Conservation (phyloP, 2,113 vertebrate species). For the Cyanoramphus novaezelandiae region DNA sequence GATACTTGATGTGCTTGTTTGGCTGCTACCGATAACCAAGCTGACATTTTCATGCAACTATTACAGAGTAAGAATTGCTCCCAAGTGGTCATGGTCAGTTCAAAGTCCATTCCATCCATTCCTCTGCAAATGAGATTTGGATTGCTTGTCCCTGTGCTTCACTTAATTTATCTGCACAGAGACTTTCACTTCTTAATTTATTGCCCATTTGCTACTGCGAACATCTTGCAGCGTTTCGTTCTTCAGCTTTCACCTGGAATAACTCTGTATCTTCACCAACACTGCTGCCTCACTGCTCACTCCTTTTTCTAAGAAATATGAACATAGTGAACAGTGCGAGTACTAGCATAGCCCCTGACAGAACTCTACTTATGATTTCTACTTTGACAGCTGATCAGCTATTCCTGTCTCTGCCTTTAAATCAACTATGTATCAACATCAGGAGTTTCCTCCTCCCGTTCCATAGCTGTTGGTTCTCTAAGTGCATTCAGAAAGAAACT, state of each 20-base stretch:
- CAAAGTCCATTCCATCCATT: background rate
- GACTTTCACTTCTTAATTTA: background rate
- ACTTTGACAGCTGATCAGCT: background rate
- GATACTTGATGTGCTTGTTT: background rate
- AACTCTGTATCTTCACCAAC: background rate
- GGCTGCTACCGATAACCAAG: background rate
- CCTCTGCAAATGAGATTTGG: background rate
- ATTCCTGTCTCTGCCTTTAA: background rate
- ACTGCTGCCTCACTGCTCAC: background rate
- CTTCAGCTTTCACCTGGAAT: background rate
- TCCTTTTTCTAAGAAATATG: background rate
- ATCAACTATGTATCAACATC: background rate
- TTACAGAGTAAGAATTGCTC: background rate
- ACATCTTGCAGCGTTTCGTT: background rate
- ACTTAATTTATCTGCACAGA: background rate
- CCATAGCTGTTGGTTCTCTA: background rate
- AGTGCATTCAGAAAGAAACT: background rate
- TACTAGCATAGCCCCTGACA: background rate
- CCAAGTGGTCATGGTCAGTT: background rate
- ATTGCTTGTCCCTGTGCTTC: background rate
- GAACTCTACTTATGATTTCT: background rate
- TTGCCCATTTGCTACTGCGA: background rate
- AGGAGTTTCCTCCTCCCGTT: background rate
- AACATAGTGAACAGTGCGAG: background rate
- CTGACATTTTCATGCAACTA: background rate